Evolutionary conservation across 1,140 invertebrate species (phyloP), one percentile per base, ranked within the genome.

Genomic region (Vanessa tameamea): DNA sequence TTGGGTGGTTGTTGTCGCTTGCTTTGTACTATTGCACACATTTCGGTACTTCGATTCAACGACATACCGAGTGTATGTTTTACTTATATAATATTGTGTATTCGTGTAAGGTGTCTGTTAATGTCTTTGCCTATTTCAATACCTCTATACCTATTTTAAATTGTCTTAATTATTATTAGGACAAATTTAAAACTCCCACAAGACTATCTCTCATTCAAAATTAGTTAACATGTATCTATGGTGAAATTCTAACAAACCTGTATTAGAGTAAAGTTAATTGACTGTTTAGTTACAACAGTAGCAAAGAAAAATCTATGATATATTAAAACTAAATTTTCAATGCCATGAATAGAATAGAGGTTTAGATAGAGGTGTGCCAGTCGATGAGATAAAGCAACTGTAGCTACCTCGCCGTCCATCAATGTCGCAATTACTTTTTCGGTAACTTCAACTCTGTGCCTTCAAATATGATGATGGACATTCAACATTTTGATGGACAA

Each of bases 241-340:
- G 73, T 78, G 73, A 78, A 79, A 78, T 80, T 76, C 70, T 73
- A 78, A 77, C 78, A 78, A 84, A 80, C 72, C 70, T 77, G 81
- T 80, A 87, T 88, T 87, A 88, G 84, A 83, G 63, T 82, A 79
- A 79, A 88, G 87, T 89, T 91, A 91, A 89, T 88, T 77, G 83
- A 87, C 86, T 88, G 82, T 87, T 90, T 89, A 91, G 89, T 91
- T 84, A 91, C 89, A 87, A 89, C 84, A 87, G 86, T 88, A 87
- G 87, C 85, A 86, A 86, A 85, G 79, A 84, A 81, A 88, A 88
- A 82, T 82, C 79, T 85, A 83, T 88, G 80, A 80, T 76, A 77
- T 78, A 88, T 82, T 86, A 87, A 81, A 85, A 84, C 83, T 86
- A 86, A 85, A 79, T 79, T 84, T 75, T 83, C 81, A 81, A 87